These are phyloP conservation scores for Chymomyza amoena DNA, from an alignment of 2,888 invertebrate genomes.

Conservation along the genomic window DNA sequence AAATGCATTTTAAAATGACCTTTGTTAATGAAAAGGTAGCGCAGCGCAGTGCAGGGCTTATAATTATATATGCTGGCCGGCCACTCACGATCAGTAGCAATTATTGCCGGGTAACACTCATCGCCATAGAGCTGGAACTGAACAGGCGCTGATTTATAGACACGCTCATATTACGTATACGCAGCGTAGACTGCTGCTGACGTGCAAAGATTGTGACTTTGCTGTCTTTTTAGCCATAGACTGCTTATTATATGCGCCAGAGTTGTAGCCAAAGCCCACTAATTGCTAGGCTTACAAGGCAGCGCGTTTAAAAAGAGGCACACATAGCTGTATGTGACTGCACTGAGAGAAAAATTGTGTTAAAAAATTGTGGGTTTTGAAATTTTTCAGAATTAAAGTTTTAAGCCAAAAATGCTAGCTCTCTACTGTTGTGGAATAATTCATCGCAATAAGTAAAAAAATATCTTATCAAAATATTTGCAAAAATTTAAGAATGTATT, in stretches of 20 bases:
- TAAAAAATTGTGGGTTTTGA: no score
- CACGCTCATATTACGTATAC: slow-evolving; percentile 56
- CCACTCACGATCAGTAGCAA: slow-evolving; percentile 66
- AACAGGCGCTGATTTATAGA: slow-evolving; percentile 55
- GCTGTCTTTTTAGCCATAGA: slow-evolving; percentile 46
- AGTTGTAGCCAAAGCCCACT: slow-evolving; percentile 26
- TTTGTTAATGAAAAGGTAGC: slow-evolving; percentile 30
- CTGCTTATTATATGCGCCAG: slow-evolving; percentile 24
- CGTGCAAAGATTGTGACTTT: slow-evolving; percentile 21
- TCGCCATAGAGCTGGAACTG: slow-evolving; percentile 19
- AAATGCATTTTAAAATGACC: slow-evolving; percentile 36
- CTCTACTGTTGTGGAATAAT: no score
- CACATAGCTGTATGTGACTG: neutral
- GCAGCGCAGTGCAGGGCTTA: slow-evolving; percentile 32
- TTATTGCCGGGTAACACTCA: slow-evolving; percentile 68
- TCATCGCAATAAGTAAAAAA: no score
- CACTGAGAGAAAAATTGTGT: no score
- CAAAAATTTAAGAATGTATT: no score
- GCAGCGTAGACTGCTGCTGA: slow-evolving; percentile 31
- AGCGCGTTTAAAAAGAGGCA: neutral
- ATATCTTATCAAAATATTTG: no score
- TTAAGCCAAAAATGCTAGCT: no score
- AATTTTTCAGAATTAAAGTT: no score
- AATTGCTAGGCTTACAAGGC: slow-evolving; percentile 18
- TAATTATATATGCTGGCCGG: slow-evolving; percentile 66